Evolutionary conservation across 2,113 vertebrate genomes (phyloP), one percentile per base, ranked within the genome.

Genomic region (Leucoraja erinaceus): DNA sequence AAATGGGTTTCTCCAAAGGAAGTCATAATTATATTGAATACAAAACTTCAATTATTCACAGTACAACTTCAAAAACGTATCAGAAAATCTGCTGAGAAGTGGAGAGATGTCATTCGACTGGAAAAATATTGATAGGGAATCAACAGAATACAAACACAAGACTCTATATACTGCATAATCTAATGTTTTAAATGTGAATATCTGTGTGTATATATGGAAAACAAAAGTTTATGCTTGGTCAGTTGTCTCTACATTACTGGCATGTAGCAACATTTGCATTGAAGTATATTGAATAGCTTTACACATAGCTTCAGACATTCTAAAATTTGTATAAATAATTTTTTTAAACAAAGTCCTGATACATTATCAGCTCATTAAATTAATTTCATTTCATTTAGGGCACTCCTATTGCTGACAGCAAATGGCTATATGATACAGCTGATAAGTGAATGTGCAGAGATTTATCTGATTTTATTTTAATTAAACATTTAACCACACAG

Each of bases 391-490:
- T 70, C 9, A 12, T 90, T 90, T 66, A 47, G 20, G 16, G 5
- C 38, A 70, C 63, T 38, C 16, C 63, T 31, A 38, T 63, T 47
- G 18, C 88, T 70, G 61, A 38, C 14, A 90, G 31, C 88, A 18
- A 31, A 8, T 90, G 88, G 33, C 14, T 68, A n/a, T 18, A 90
- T 88, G 83, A 63, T 90, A 38, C 68, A 8, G 66, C 61, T 20
- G 88, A 20, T 90, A 90, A 90, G 68, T 90, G 33, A 81, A 90
- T 70, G 14, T 68, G 63, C 63, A 90, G 31, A 25, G 25, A 63
- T 38, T 63, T 38, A 90, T 90, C 63, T 90, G 66, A 90, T 90
- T 63, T 90, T 90, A 70, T 90, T 90, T 90, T 47, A 47, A 90
- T 90, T 90, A 90, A 90, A 63, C 63, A 90, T 70, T 90, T 90